Evolutionary conservation across 1,140 invertebrate genomes (phyloP), one percentile per base, ranked within the genome.

Genomic region (Pseudomyrmex cubaensis): DNA sequence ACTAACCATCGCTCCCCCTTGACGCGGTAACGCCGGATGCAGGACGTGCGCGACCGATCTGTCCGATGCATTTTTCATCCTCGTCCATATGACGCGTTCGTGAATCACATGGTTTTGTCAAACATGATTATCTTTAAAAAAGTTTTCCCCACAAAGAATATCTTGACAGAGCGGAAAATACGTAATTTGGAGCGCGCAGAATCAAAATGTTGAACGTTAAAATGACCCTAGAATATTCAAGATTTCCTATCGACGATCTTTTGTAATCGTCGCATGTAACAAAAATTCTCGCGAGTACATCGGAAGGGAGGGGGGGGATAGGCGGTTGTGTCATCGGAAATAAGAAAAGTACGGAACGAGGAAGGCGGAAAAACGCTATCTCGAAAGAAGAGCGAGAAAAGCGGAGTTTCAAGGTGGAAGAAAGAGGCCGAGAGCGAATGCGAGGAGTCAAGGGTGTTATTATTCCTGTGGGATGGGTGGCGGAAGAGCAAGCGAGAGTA

Each of bases 361-460:
- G 25, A 59, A 66, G 62, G 15, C 25, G 61, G 44, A 22, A 76
- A 12, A 25, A 57, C 35, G 48, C 25, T 57, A 61, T 48, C 1
- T 10, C 35, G 12, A 50, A 64, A 63, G 22, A 80, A 67, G 74
- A 77, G 46, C 9, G 57, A 62, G 63, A 22, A n/a, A 44, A 61
- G 56, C 35, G 52, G 46, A 54, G 20, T 15, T n/a, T 35, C 35
- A 35, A 35, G 35, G 46, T 10, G 52, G 46, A 80, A 63, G 56
- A 56, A 64, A 83, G 46, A 82, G 56, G 35, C 35, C 54, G 61
- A 83, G 46, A 61, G 72, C 64, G 66, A 62, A 56, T 52, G n/a
- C 50, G 62, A 70, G 50, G 72, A 85, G 73, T 48, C 50, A 57
- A 88, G 88, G 83, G 90, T 90, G 90, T 90, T 86, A 90, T 90